Percentiles rank a stretch among this genome's conserved stretches.
These are phyloP conservation scores for Apodemia mormo DNA, from an alignment of 2,888 invertebrate genomes.

Conservation along the genomic window DNA sequence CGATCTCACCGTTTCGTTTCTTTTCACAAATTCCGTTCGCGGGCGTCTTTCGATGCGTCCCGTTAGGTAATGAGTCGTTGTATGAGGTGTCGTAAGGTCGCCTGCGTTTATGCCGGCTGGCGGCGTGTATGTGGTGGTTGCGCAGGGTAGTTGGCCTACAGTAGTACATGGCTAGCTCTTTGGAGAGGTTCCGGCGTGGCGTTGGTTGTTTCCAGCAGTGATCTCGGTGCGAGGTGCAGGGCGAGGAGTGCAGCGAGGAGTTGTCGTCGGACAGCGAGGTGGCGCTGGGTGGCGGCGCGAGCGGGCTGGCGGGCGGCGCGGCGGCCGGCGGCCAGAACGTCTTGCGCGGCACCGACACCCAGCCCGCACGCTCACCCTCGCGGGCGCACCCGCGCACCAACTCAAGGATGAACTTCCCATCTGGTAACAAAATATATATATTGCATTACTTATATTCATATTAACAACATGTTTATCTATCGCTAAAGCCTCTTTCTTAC, in stretches of 20 bases:
- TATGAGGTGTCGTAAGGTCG: conserved; percentile 82
- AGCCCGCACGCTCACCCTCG: conserved; percentile 89
- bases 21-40: conserved; percentile 58
- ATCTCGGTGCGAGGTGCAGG: conserved; percentile 89
- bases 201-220: conserved; percentile 93
- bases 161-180: conserved; percentile 87
- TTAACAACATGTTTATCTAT: too few relatives aligned
- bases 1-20: conserved; percentile 57
- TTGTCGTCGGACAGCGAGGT: conserved; percentile 95
- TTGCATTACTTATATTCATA: too few relatives aligned
- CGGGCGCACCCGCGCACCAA: conserved; percentile 83
- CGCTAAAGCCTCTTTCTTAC: too few relatives aligned
- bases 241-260: conserved; percentile 94
- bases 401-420: conserved; percentile 95
- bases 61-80: conserved; percentile 50
- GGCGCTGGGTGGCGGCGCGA: conserved; percentile 73
- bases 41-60: conserved; percentile 44
- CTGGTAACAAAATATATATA: conserved; percentile 64
- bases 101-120: conserved; percentile 82
- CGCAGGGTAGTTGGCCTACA: conserved; percentile 80
- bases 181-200: conserved; percentile 87
- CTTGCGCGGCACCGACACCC: conserved; percentile 95
- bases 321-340: conserved; percentile 92
- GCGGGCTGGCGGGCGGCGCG: conserved; percentile 83
- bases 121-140: conserved; percentile 65